These are phyloP conservation scores for Coleophora deauratella DNA, from an alignment of 2,888 invertebrate genomes.

Conservation along the genomic window DNA sequence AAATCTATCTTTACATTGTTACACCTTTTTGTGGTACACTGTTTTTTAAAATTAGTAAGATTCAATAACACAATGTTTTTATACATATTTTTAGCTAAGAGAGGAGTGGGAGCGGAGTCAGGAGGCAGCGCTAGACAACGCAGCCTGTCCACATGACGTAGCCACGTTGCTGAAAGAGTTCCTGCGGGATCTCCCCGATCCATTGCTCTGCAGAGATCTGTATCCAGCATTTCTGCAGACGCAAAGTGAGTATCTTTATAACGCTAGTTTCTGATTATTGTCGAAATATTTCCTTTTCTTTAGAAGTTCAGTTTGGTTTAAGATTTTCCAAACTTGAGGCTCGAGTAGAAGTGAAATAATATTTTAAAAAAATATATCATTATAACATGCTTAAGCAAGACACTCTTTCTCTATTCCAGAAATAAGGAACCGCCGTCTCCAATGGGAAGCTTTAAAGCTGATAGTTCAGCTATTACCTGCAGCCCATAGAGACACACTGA, in stretches of 20 bases:
- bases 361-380: too few relatives aligned
- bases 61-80: too few relatives aligned
- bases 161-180: slow-evolving; percentile 95
- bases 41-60: too few relatives aligned
- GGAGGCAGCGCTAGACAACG: slow-evolving; percentile 81
- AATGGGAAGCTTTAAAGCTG: slow-evolving; percentile 88
- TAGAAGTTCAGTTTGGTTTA: too few relatives aligned
- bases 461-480: slow-evolving; percentile 89
- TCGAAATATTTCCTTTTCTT: too few relatives aligned
- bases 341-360: too few relatives aligned
- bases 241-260: slow-evolving; percentile 80
- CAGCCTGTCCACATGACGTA: slow-evolving; percentile 94
- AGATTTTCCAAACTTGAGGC: too few relatives aligned
- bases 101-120: slow-evolving; percentile 92
- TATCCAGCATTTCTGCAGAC: slow-evolving; percentile 93
- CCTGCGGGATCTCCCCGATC: slow-evolving; percentile 93
- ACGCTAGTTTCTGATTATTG: too few relatives aligned
- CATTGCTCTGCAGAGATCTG: slow-evolving; percentile 89
- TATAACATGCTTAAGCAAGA: too few relatives aligned
- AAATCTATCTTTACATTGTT: too few relatives aligned
- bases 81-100: slow-evolving; percentile 79
- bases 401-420: slow-evolving; percentile 60
- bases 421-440: slow-evolving; percentile 86
- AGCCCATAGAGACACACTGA: slow-evolving; percentile 92
- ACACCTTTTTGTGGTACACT: too few relatives aligned